phyloP scores from a whole-genome alignment of 2,888 invertebrate genomes.

The Lissonota sp. region DNA sequence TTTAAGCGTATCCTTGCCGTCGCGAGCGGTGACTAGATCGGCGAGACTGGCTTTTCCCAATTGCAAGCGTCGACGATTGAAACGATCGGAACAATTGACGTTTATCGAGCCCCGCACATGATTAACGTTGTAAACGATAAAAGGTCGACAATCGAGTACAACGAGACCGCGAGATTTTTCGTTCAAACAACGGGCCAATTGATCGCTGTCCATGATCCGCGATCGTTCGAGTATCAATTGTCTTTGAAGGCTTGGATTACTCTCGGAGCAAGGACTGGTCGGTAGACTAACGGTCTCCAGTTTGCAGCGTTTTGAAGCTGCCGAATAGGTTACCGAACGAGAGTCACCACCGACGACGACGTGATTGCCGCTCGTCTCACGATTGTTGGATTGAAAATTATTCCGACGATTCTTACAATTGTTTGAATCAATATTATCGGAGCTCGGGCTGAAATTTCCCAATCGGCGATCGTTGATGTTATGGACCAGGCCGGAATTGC shows the following conservation, averaged over 20 bases:
- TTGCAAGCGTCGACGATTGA: conserved; percentile 88
- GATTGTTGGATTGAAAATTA: conserved; percentile 27
- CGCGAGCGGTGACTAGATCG: conserved; percentile 87
- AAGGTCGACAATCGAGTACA: conserved; percentile 88
- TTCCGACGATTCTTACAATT: conserved; percentile 30
- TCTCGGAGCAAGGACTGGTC: conserved; percentile 86
- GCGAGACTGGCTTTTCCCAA: conserved; percentile 88
- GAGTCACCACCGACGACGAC: conserved; percentile 17
- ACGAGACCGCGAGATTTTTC: conserved; percentile 74
- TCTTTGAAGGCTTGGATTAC: conserved; percentile 84
- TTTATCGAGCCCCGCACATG: conserved; percentile 89
- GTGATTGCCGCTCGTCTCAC: conserved; percentile 21
- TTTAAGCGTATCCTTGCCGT: conserved; percentile 87
- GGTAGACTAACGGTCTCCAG: conserved; percentile 85
- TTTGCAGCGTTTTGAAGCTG: conserved; percentile 85
- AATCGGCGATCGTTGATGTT: conserved; percentile 17
- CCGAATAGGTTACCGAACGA: conserved; percentile 70
- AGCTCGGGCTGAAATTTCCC: background rate
- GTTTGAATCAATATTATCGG: background rate
- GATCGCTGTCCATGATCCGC: conserved; percentile 85
- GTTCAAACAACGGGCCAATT: conserved; percentile 84
- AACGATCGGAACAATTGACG: conserved; percentile 89
- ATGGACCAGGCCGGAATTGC: background rate
- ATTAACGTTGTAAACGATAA: conserved; percentile 89
- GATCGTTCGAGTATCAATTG: conserved; percentile 85